These are phyloP conservation scores for Lycophotia porphyrea DNA, from an alignment of 2,888 invertebrate genomes.

Conservation along the genomic window DNA sequence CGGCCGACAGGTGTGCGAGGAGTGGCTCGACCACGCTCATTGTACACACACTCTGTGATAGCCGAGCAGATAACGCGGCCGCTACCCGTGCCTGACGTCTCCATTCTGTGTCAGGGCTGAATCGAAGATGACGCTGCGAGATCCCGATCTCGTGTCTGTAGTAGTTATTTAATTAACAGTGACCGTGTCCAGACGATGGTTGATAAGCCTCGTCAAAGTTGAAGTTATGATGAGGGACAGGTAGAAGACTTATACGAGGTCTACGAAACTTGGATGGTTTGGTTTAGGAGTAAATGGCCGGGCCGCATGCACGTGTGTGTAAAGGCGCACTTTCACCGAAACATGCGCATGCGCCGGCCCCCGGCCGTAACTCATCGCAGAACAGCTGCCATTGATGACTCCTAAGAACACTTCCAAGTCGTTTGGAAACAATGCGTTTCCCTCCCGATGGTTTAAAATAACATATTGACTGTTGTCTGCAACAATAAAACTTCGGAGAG, in stretches of 20 bases:
- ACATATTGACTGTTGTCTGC: slow-evolving; percentile 50
- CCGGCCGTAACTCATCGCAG: slow-evolving; percentile 70
- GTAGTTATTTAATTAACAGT: slow-evolving; percentile 81
- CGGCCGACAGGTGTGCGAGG: slow-evolving; percentile 73
- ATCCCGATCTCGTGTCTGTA: slow-evolving; percentile 69
- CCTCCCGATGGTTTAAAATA: slow-evolving; percentile 59
- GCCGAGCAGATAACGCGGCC: slow-evolving; percentile 71
- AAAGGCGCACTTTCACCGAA: slow-evolving; percentile 75
- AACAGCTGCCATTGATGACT: slow-evolving; percentile 71
- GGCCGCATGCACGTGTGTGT: slow-evolving; percentile 44
- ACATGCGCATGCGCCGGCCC: slow-evolving; percentile 68
- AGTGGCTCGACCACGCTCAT: slow-evolving; percentile 66
- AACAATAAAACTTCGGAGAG: slow-evolving; percentile 29
- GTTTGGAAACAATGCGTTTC: slow-evolving; percentile 62
- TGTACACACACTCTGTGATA: slow-evolving; percentile 73
- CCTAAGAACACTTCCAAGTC: slow-evolving; percentile 62
- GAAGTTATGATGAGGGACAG: slow-evolving; percentile 36
- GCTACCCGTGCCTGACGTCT: slow-evolving; percentile 79
- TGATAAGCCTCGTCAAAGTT: slow-evolving; percentile 57
- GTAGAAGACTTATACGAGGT: slow-evolving; percentile 8
- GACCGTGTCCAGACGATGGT: slow-evolving; percentile 61
- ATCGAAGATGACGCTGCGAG: slow-evolving; percentile 75
- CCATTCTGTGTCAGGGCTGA: slow-evolving; percentile 76
- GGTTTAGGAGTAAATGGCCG: slow-evolving; percentile 29
- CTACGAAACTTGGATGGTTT: slow-evolving; percentile 4